Conservation (phyloP, 2,888 invertebrate genomes). For the Dicroscelio sp. region DNA sequence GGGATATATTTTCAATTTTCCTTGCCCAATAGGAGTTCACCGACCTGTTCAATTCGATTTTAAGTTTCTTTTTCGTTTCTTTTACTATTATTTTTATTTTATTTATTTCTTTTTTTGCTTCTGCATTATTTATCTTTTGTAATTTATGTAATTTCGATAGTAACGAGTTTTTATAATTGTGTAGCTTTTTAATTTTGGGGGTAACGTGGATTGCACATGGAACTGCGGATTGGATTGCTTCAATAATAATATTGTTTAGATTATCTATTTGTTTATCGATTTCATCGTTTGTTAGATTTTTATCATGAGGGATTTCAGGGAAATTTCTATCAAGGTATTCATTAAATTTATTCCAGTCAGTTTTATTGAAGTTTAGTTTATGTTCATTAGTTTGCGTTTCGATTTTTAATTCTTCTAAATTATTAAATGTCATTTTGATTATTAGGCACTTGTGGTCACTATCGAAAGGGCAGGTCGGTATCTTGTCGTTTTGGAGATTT, state of each 20-base stretch:
- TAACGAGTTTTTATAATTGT: too few species aligned
- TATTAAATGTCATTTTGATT: background rate
- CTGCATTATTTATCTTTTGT: too few species aligned
- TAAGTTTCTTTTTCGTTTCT: too few species aligned
- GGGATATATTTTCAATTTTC: background rate
- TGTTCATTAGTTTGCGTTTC: background rate
- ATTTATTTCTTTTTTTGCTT: too few species aligned
- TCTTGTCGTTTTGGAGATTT: background rate
- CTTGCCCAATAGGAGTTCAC: background rate
- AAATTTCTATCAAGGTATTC: background rate
- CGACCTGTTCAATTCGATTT: too few species aligned
- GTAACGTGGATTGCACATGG: too few species aligned
- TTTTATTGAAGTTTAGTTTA: background rate
- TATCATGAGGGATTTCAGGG: background rate
- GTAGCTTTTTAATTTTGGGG: too few species aligned
- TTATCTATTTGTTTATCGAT: conserved; percentile 5
- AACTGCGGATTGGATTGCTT: too few species aligned
- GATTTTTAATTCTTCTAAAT: background rate
- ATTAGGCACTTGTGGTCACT: conserved; percentile 12
- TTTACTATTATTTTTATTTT: too few species aligned
- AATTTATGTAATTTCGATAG: too few species aligned
- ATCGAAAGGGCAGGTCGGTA: conserved; percentile 10
- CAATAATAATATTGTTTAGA: too few species aligned
- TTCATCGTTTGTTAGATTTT: conserved; percentile 5
- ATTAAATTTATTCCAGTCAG: background rate